These are phyloP conservation scores for Parasteatoda lunata DNA, from an alignment of 2,888 invertebrate species.

Conservation along the genomic window DNA sequence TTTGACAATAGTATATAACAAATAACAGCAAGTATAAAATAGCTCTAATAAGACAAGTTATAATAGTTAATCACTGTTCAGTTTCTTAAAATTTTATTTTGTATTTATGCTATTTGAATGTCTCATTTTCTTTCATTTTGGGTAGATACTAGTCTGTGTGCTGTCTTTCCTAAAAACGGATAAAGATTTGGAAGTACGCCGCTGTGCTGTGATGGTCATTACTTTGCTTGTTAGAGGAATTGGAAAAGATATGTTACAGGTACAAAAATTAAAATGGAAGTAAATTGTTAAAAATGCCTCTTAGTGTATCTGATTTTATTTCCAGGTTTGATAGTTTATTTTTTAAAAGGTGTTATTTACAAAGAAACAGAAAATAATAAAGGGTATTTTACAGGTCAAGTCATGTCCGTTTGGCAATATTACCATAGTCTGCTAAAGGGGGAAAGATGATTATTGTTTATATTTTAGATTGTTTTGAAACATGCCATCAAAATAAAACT, in stretches of 20 bases:
- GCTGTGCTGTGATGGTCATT: constrained; percentile 86
- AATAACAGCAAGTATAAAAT: too few species aligned
- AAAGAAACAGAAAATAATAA: not conserved
- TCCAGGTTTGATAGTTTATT: not conserved
- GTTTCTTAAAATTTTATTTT: too few species aligned
- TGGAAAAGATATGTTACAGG: constrained; percentile 80
- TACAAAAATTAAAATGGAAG: constrained; percentile 3
- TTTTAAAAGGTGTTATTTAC: not conserved
- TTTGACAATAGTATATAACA: too few species aligned
- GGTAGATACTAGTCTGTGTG: constrained; percentile 83
- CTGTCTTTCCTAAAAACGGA: constrained; percentile 82
- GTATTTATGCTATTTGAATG: too few species aligned
- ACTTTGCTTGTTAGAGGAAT: constrained; percentile 84
- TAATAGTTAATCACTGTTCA: too few species aligned
- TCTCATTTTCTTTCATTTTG: constrained; percentile 54
- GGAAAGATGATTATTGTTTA: too few species aligned
- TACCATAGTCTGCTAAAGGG: too few species aligned
- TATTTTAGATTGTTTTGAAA: too few species aligned
- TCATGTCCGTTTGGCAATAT: too few species aligned
- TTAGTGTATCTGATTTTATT: not conserved
- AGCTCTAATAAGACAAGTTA: too few species aligned
- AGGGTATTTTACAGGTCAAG: too few species aligned
- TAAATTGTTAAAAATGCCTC: not conserved
- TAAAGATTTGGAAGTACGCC: constrained; percentile 82
- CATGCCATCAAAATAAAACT: too few species aligned